phyloP scores from a whole-genome alignment of 2,888 invertebrate genomes.

The Dendrolimus pini region DNA sequence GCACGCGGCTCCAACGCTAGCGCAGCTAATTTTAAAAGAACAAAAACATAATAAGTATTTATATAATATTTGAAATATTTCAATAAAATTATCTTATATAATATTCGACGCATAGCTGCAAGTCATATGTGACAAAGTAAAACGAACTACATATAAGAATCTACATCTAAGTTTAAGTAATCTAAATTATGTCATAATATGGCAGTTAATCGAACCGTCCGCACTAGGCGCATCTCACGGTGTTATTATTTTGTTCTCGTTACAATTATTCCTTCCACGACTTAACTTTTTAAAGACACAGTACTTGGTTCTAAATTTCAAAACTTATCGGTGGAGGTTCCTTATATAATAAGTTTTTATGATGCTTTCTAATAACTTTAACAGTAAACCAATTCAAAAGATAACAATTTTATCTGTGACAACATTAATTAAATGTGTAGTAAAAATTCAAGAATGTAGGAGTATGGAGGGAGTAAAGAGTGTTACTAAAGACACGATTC shows the following conservation, averaged over 20 bases:
- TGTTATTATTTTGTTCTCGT: background rate
- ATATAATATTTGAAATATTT: slow-evolving; percentile 28
- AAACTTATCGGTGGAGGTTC: slow-evolving; percentile 66
- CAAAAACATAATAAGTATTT: slow-evolving; percentile 41
- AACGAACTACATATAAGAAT: slow-evolving; percentile 58
- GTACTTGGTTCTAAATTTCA: slow-evolving; percentile 65
- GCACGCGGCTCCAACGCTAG: slow-evolving; percentile 27
- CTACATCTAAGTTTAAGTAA: slow-evolving; percentile 63
- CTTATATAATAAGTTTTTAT: slow-evolving; percentile 19
- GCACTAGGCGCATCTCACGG: slow-evolving; percentile 54
- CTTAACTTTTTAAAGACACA: slow-evolving; percentile 40
- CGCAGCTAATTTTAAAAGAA: slow-evolving; percentile 19
- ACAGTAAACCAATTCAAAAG: no score
- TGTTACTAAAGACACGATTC: slow-evolving; percentile 4
- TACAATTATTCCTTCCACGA: slow-evolving; percentile 35
- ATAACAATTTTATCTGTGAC: no score
- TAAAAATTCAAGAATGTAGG: no score
- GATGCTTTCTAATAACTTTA: background rate
- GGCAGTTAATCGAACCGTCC: slow-evolving; percentile 74
- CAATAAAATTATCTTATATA: slow-evolving; percentile 50
- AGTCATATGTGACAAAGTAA: slow-evolving; percentile 55
- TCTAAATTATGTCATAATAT: slow-evolving; percentile 75
- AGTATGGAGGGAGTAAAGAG: no score
- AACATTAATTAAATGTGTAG: no score
- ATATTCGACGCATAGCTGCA: slow-evolving; percentile 65